Evolutionary conservation across 2,113 vertebrate genomes (phyloP), one percentile per base, ranked within the genome.

Genomic region (Zeus faber): DNA sequence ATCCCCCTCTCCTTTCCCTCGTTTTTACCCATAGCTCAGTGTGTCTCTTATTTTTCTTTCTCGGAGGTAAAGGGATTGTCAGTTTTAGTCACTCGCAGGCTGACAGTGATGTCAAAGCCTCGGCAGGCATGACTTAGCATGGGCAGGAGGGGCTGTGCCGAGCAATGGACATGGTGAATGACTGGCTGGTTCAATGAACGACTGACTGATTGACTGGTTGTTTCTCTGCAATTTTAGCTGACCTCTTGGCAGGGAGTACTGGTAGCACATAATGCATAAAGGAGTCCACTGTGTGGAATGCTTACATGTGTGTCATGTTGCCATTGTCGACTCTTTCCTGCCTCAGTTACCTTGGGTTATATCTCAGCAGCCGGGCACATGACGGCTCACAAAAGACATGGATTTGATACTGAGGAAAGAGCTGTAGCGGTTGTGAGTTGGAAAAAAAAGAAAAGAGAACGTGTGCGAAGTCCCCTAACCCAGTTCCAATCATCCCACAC

Each of bases 1-100:
- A 37, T 49, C 27, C 46, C 47, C 52, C 43, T 10, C 17, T n/a
- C 8, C 20, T 21, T 20, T 43, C 35, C 10, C 13, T 45, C 10
- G 40, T 22, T 26, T 47, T 52, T 54, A 64, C 52, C 64, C 65
- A 76, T 62, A 64, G 70, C 49, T 35, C 50, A 76, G 58, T 52
- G 55, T 14, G 5, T 9, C 13, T 2, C 4, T 37, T 49, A 64
- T 67, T 61, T 57, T 37, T 41, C 27, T 61, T 52, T 72, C 54
- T 82, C 54, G 50, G 57, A 68, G 66, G 72, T 74, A 70, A 73
- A 81, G 55, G 59, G 70, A 61, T 75, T 73, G 76, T 80, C 76
- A 70, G 62, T 64, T 78, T 84, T 70, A 72, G 78, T 75, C 67
- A 72, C 58, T 76, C 58, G 49, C 57, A 61, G 62, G 51, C 54